These are phyloP conservation scores for Nerophis lumbriciformis DNA, from an alignment of 2,113 vertebrate species.

Conservation along the genomic window DNA sequence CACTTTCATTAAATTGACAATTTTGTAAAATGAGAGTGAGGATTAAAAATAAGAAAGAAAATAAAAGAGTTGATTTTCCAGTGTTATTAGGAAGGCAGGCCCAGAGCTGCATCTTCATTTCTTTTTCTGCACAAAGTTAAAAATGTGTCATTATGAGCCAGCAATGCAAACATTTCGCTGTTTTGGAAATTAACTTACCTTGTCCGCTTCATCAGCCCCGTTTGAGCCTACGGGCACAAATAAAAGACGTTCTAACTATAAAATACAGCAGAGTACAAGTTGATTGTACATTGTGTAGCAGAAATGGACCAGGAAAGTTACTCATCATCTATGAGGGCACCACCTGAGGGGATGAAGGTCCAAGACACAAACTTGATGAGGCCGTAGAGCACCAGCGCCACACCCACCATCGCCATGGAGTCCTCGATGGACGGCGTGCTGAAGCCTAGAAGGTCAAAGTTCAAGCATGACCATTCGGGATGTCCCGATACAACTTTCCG, in stretches of 20 bases:
- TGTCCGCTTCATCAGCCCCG: conserved; percentile 31
- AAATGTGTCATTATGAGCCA: neutral
- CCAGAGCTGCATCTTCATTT: conserved; percentile 41
- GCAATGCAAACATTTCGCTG: neutral
- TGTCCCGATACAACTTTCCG: no score
- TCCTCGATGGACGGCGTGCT: conserved; percentile 69
- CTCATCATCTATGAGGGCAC: neutral
- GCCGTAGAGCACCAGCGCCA: conserved; percentile 71
- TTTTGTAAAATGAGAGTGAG: no score
- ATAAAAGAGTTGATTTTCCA: neutral
- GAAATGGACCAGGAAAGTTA: no score
- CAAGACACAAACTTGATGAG: conserved; percentile 69
- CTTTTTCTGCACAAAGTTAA: conserved; percentile 48
- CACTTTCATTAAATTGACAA: no score
- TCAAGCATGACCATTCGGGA: neutral
- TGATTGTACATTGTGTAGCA: no score
- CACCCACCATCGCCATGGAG: conserved; percentile 76
- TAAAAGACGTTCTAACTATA: neutral
- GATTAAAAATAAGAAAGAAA: no score
- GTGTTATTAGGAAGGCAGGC: neutral
- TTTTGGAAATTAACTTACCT: conserved; percentile 38
- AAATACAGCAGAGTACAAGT: no score
- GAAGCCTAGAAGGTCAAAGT: conserved; percentile 50
- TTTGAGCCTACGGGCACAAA: conserved; percentile 39
- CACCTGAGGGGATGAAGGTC: conserved; percentile 64